Conservation (phyloP, 2,888 invertebrate genomes). For the Polydesmus complanatus region DNA sequence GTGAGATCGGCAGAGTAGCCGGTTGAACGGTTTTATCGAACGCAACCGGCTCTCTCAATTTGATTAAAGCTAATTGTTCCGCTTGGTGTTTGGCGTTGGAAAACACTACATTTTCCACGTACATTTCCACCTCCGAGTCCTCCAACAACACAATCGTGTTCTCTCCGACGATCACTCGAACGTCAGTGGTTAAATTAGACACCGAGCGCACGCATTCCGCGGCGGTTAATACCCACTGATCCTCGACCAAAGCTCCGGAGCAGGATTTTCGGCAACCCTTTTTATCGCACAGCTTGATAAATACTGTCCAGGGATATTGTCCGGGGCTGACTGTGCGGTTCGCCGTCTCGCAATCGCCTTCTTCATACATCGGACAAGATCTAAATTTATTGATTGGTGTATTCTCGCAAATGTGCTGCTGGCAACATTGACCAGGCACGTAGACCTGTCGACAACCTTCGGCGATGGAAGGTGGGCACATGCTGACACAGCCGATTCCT, state of each 20-base stretch:
- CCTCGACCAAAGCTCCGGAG: slow-evolving; percentile 6
- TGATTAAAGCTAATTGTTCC: slow-evolving; percentile 4
- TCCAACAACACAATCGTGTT: slow-evolving; percentile 6
- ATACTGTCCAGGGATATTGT: slow-evolving; percentile 11
- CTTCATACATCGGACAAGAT: slow-evolving; percentile 7
- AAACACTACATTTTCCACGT: neutral
- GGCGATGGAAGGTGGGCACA: slow-evolving; percentile 8
- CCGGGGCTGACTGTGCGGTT: slow-evolving; percentile 10
- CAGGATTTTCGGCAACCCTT: slow-evolving; percentile 5
- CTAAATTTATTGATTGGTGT: neutral
- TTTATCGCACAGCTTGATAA: slow-evolving; percentile 9
- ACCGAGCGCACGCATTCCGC: slow-evolving; percentile 7
- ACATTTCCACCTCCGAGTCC: slow-evolving; percentile 11
- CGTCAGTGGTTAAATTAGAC: neutral
- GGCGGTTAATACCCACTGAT: slow-evolving; percentile 5
- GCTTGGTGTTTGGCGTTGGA: neutral
- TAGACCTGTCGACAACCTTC: neutral
- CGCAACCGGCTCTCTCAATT: neutral
- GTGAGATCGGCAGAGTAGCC: slow-evolving; percentile 3
- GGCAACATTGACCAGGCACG: slow-evolving; percentile 14
- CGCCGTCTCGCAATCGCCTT: slow-evolving; percentile 13
- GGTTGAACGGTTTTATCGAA: slow-evolving; percentile 14
- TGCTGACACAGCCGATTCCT: neutral
- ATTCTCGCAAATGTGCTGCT: neutral
- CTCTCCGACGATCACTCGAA: slow-evolving; percentile 14